Percentiles rank a stretch among this genome's conserved stretches.
Evolutionary conservation across 92 coral and sea anemone species (phyloP).

Genomic region (Actinostola sp.): DNA sequence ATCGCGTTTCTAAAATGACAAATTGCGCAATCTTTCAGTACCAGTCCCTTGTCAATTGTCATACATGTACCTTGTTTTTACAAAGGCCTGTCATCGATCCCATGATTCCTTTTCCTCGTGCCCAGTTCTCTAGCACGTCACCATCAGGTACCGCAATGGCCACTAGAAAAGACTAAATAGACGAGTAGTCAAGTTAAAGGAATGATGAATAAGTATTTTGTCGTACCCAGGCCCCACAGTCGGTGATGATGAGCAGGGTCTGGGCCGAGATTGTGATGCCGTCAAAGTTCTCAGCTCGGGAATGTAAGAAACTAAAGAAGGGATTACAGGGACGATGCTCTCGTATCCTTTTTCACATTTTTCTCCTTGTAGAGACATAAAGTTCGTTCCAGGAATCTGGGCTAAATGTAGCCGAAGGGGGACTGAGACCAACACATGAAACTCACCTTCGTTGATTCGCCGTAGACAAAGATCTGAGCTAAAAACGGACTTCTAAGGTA

Average conservation of each 20-base stretch:
- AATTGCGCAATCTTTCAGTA: neutral
- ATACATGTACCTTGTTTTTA: conserved; percentile 58
- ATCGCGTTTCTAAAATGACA: neutral
- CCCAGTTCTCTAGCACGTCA: conserved; percentile 82
- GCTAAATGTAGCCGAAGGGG: neutral
- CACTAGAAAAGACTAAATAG: neutral
- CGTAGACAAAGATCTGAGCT: conserved; percentile 51
- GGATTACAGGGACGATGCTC: too few relatives aligned
- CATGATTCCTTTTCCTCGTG: conserved; percentile 49
- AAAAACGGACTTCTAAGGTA: conserved; percentile 47
- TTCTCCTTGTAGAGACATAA: neutral
- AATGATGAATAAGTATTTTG: too few relatives aligned
- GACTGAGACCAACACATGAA: too few relatives aligned
- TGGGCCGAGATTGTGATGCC: too few relatives aligned
- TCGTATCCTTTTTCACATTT: too few relatives aligned
- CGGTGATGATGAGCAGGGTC: too few relatives aligned
- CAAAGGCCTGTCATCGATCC: conserved; percentile 62
- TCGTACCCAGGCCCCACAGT: too few relatives aligned
- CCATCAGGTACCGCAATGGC: conserved; percentile 51
- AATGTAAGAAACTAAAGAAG: too few relatives aligned
- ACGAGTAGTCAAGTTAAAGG: neutral
- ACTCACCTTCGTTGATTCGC: conserved; percentile 30
- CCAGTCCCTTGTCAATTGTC: neutral
- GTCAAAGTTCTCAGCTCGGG: too few relatives aligned
- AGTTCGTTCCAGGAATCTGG: neutral